phyloP scores from a whole-genome alignment of 2,797 vertebrate genomes.

The Lagodon rhomboides region DNA sequence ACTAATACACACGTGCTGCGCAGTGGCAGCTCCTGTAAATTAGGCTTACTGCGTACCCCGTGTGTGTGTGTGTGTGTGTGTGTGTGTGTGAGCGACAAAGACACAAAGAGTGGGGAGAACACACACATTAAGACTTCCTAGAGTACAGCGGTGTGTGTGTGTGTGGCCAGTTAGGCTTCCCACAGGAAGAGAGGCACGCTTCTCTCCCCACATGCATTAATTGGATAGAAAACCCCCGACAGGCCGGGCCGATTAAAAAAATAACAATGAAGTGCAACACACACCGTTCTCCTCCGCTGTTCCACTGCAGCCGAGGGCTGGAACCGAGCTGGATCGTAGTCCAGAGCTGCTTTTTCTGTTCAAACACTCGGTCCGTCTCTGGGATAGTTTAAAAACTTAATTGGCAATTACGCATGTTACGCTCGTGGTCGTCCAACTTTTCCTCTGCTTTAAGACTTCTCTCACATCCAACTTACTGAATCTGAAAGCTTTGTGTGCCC shows the following conservation, averaged over 20 bases:
- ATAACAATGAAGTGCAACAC: conserved; percentile 28
- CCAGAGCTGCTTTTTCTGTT: not conserved
- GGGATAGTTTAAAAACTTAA: not conserved
- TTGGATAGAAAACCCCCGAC: conserved; percentile 42
- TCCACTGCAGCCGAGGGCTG: not conserved
- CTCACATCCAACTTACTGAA: too few relatives aligned
- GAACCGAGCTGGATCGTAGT: not conserved
- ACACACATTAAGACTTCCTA: conserved; percentile 14
- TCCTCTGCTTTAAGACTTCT: not conserved
- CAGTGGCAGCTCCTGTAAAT: conserved; percentile 76
- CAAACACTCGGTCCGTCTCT: not conserved
- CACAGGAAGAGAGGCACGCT: conserved; percentile 33
- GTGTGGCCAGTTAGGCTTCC: conserved; percentile 26
- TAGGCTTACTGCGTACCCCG: conserved; percentile 30
- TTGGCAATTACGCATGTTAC: not conserved
- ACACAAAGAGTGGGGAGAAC: conserved; percentile 3
- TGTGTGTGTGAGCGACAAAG: conserved; percentile 13
- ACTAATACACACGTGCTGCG: conserved; percentile 65
- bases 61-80: conserved; percentile 24
- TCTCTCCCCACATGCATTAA: conserved; percentile 27
- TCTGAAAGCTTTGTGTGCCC: too few relatives aligned
- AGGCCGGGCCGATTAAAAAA: conserved; percentile 54
- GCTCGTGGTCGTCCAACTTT: not conserved
- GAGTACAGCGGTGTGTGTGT: conserved; percentile 8
- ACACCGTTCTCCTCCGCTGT: conserved; percentile 1